These are phyloP conservation scores for Chaetoderma sp. DNA, from an alignment of 2,888 invertebrate species.

Conservation along the genomic window DNA sequence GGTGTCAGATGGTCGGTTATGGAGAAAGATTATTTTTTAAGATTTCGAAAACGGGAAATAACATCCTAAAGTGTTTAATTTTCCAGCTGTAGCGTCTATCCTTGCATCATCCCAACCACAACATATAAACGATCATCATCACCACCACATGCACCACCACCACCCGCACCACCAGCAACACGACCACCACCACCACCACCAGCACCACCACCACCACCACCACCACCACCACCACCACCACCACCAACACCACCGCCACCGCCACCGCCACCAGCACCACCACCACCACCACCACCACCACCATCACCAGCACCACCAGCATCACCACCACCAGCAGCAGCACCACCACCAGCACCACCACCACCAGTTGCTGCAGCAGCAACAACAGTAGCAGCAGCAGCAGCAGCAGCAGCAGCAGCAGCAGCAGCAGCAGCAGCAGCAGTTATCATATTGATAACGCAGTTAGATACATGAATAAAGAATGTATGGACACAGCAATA, in stretches of 20 bases:
- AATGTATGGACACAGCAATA: too few species aligned
- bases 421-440: slow-evolving; percentile 10
- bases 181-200: slow-evolving; percentile 7
- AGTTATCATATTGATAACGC: too few species aligned
- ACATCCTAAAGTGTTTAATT: too few species aligned
- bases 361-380: slow-evolving; percentile 13
- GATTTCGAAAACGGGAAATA: too few species aligned
- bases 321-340: neutral
- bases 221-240: neutral
- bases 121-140: too few species aligned
- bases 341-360: slow-evolving; percentile 4
- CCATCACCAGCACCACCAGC: neutral
- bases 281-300: neutral
- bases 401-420: slow-evolving; percentile 21
- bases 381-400: slow-evolving; percentile 15
- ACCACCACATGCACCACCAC: too few species aligned
- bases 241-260: slow-evolving; percentile 6
- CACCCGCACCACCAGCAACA: neutral
- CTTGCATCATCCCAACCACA: too few species aligned
- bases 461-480: neutral
- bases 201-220: slow-evolving; percentile 6
- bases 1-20: too few species aligned
- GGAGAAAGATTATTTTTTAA: too few species aligned
- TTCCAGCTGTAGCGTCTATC: too few species aligned
- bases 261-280: neutral